These are phyloP conservation scores for Chironomus tentans DNA, from an alignment of 2,888 invertebrate genomes.

Conservation along the genomic window DNA sequence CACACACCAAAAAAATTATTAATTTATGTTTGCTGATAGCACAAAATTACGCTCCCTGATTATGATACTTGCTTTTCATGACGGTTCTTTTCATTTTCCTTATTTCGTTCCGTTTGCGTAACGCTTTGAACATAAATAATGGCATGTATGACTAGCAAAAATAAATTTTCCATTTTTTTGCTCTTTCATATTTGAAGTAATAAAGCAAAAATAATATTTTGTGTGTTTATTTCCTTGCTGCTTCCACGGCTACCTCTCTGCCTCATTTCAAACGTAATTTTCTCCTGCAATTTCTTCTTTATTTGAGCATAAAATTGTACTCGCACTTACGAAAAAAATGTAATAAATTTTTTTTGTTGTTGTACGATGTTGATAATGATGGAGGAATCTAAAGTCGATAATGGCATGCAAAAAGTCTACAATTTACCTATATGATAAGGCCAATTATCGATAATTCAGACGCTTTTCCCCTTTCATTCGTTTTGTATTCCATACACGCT, in stretches of 20 bases:
- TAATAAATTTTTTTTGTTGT: no score
- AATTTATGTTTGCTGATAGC: constrained; percentile 5
- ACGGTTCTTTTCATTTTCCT: neutral
- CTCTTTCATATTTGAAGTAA: no score
- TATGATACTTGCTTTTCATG: neutral
- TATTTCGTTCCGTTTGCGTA: constrained; percentile 1
- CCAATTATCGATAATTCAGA: neutral
- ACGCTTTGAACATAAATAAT: constrained; percentile 13
- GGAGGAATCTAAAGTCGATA: neutral
- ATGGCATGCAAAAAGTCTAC: constrained; percentile 8
- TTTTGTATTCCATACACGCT: neutral
- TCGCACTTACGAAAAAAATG: neutral
- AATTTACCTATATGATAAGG: constrained; percentile 1
- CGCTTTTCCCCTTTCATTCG: neutral
- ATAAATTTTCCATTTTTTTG: neutral
- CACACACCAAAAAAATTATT: neutral
- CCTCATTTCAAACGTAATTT: neutral
- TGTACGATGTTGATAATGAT: neutral
- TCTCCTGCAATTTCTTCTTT: neutral
- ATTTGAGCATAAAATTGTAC: neutral
- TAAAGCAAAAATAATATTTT: neutral
- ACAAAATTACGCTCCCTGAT: constrained; percentile 3
- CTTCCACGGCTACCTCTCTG: neutral
- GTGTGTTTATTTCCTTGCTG: neutral
- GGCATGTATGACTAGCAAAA: constrained; percentile 11